Base-by-base conservation (phyloP, 2,113 vertebrate genomes). In the Vicugna pacos region DNA sequence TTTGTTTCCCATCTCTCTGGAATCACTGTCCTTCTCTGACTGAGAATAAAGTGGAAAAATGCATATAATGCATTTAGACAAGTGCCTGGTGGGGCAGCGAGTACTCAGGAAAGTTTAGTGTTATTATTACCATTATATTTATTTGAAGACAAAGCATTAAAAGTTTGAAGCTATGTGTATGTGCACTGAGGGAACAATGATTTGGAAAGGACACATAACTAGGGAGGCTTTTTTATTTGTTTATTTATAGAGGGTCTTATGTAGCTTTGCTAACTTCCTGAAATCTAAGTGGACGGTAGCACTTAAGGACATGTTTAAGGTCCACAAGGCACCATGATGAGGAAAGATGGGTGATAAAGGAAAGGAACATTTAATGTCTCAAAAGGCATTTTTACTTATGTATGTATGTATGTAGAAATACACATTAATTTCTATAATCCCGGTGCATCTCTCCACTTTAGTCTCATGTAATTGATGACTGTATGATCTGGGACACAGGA, bases 31-130 rank as follows among this genome's bases (percentile, higher is more conserved):
- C 30, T 85, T 48, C 80, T 81, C 50, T 86, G 65, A 35, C 70
- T 91, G 54, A 91, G 28, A 93, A 50, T 58, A 73, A 84, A 93
- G 62, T 76, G 46, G 77, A 92, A n/a, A 13, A n/a, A 75, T 77
- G 17, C 30, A 26, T 46, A n/a, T 52, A 46, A 38, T 14, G 2
- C 38, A 92, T 35, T 65, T 30, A 81, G 28, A 22, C 14, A 60
- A 30, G 28, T 62, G 15, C 28, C 67, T 80, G 64, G 16, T 24
- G 91, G 42, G 38, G 19, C 2, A 73, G 9, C 52, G 64, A 95
- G 35, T 13, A 75, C 42, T 84, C 50, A 22, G 3, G n/a, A 7
- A 69, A 84, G n/a, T 52, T 42, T 76, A 76, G 69, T 83, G 60
- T 79, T 58, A 28, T 76, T 54, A 32, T 11, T 50, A 26, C 50